Conservation (phyloP, 37 sponge, comb jelly and placozoan genomes). For the Hormiphora californensis region DNA sequence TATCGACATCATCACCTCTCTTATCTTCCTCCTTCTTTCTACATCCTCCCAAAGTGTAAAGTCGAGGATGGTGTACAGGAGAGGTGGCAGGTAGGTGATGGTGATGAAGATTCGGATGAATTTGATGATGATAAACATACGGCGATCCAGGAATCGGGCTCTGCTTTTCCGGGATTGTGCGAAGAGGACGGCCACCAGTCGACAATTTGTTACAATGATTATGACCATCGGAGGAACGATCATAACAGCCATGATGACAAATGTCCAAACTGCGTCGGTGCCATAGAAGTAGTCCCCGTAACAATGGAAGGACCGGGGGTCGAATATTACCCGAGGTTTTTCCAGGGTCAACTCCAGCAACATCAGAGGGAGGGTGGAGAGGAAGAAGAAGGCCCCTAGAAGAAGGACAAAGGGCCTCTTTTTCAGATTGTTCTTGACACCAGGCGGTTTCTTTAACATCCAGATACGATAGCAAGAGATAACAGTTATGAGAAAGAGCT, state of each 20-base stretch:
- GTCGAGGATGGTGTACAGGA: slow-evolving; percentile 16
- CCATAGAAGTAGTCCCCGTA: slow-evolving; percentile 18
- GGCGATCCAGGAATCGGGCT: slow-evolving; percentile 14
- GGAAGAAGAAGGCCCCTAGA: background rate
- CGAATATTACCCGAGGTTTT: background rate
- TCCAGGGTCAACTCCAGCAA: background rate
- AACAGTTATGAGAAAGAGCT: background rate
- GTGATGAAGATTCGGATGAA: slow-evolving; percentile 25
- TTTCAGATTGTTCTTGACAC: background rate
- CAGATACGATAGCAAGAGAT: slow-evolving; percentile 21
- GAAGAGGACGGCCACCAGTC: slow-evolving; percentile 4
- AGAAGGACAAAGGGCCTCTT: background rate
- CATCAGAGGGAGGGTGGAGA: background rate
- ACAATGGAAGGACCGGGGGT: background rate
- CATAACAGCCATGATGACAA: background rate
- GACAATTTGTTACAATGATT: background rate
- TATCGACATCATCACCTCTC: too few relatives aligned
- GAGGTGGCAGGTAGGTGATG: slow-evolving; percentile 10
- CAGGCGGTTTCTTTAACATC: slow-evolving; percentile 25
- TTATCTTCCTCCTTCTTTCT: too few relatives aligned
- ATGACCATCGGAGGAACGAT: background rate
- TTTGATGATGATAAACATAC: slow-evolving; percentile 19
- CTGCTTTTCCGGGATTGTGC: background rate
- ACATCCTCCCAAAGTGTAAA: too few relatives aligned
- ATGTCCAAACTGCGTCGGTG: background rate